A percentile compares a stretch with the other conserved stretches of the same genome.
Conservation (phyloP, 2,797 vertebrate genomes). For the Pelochelys cantorii region DNA sequence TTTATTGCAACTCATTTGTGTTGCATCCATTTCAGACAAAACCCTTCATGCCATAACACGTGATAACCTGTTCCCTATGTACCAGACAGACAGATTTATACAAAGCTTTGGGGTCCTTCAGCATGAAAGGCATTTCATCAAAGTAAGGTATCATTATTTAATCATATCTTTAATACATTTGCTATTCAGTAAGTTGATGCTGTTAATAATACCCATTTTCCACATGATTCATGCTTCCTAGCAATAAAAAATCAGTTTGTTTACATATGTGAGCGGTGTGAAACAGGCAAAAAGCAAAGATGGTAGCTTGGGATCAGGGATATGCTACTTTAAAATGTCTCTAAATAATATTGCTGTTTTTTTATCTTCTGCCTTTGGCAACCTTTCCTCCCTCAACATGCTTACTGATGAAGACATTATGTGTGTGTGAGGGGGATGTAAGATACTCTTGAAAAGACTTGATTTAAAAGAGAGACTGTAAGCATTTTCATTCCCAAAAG, state of each 20-base stretch:
- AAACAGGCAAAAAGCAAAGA: constrained; percentile 10
- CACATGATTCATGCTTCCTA: not conserved
- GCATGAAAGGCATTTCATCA: not conserved
- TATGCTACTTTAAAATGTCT: constrained; percentile 50
- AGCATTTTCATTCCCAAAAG: constrained; percentile 44
- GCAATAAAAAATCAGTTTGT: not conserved
- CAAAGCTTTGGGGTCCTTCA: not conserved
- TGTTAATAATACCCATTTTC: not conserved
- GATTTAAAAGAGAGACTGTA: constrained; percentile 63
- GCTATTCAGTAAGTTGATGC: not conserved
- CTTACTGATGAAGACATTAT: constrained; percentile 41
- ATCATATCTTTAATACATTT: not conserved
- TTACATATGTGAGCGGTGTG: not conserved
- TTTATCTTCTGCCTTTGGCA: constrained; percentile 52
- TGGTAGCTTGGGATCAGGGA: constrained; percentile 12
- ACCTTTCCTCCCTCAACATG: constrained; percentile 12
- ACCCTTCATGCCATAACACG: not conserved
- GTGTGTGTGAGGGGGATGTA: not conserved
- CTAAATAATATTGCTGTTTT: constrained; percentile 43
- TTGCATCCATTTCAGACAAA: not conserved
- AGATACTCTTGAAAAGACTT: constrained; percentile 42
- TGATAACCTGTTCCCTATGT: not conserved
- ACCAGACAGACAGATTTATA: not conserved
- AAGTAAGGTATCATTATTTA: not conserved
- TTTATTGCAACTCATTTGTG: not conserved